Evolutionary conservation across 2,888 invertebrate species (phyloP).

Genomic region (Lasioglossum lativentre): DNA sequence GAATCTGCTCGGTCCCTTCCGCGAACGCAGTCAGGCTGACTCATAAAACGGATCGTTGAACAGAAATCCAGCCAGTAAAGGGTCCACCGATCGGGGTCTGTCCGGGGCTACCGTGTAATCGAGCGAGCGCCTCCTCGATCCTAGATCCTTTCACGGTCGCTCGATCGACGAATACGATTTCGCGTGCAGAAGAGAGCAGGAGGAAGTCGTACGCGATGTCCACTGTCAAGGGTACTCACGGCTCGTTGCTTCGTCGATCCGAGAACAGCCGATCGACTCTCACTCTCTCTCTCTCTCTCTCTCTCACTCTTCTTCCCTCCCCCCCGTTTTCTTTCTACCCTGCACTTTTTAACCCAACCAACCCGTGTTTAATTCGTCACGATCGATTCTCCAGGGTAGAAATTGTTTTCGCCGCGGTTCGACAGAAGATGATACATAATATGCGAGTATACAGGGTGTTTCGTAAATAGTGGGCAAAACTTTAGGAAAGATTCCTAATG

Average conservation of each 20-base stretch:
- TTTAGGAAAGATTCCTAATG: too few relatives aligned
- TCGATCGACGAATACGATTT: conserved; percentile 37
- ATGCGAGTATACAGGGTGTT: too few relatives aligned
- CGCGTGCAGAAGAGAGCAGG: conserved; percentile 13
- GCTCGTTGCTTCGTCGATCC: conserved; percentile 38
- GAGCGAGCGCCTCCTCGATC: conserved; percentile 53
- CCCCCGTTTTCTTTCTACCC: neutral
- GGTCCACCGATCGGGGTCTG: conserved; percentile 56
- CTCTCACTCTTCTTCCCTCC: neutral
- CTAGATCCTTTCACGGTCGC: conserved; percentile 56
- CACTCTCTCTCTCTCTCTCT: too few relatives aligned
- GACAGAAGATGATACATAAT: neutral
- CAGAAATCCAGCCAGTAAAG: conserved; percentile 57
- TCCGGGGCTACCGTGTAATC: conserved; percentile 63
- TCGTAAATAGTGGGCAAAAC: too few relatives aligned
- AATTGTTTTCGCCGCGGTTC: conserved; percentile 1
- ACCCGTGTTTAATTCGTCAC: conserved; percentile 18
- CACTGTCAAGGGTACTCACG: conserved; percentile 52
- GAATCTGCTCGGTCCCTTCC: conserved; percentile 62
- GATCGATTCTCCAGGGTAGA: conserved; percentile 9
- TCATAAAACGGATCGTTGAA: conserved; percentile 69
- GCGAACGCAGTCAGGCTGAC: conserved; percentile 59
- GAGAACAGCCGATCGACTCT: conserved; percentile 2
- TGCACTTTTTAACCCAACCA: neutral
- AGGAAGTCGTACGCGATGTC: conserved; percentile 35